Evolutionary conservation across 2,888 invertebrate species (phyloP), one percentile per base, ranked within the genome.

Genomic region (Rotaria macrura): DNA sequence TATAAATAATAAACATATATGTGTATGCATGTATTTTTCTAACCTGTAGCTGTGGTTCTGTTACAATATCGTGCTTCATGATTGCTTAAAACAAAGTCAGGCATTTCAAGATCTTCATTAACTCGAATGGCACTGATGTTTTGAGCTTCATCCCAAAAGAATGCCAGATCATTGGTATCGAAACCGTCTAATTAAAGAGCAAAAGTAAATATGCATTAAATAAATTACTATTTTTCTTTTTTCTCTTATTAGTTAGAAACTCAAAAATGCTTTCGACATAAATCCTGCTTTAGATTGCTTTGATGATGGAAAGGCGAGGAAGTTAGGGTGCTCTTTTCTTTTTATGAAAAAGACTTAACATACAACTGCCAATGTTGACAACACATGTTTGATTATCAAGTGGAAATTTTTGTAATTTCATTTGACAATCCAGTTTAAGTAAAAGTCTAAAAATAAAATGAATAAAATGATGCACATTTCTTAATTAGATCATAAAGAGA

Each of bases 41-140:
- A 84, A 86, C 86, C 86, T 49, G 86, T 86, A 20, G 86, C 85
- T 29, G 86, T 86, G 85, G 83, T 86, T 34, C 85, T 54, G 23
- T 87, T 83, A 54, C 87, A 87, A 57, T 86, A 79, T 23, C 57
- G 72, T 25, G 87, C 84, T 23, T 54, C 83, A 43, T 86, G 47
- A 57, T 85, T 79, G 23, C 74, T 84, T 12, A 87, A 85, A 74
- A 85, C 83, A 86, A 87, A 87, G 83, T 87, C 87, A 38, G 87
- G 87, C 74, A 87, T 86, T 84, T 87, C 86, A 1, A 87, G 84
- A 38, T 87, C 84, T 34, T 85, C 84, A 72, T 85, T 87, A 23
- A 86, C 83, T 25, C 87, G 85, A 14, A 87, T 84, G 17, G 86
- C 57, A 25, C 55, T 49, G 23, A 25, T 29, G n/a, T 34, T 74